Evolutionary conservation across 2,797 vertebrate species (phyloP).

Genomic region (Halcyon smyrnensis): DNA sequence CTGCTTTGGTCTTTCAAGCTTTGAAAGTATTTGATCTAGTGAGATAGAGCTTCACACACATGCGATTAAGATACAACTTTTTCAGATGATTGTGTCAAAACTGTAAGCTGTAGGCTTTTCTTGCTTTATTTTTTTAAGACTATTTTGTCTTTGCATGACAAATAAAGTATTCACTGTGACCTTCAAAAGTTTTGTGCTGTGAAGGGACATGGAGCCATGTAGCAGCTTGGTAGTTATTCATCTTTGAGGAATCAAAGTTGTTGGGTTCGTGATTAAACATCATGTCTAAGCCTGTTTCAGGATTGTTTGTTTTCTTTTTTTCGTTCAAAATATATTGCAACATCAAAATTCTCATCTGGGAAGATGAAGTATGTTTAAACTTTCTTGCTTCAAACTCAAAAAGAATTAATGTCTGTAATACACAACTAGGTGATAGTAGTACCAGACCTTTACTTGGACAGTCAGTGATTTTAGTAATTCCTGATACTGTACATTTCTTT

Average conservation of each 20-base stretch:
- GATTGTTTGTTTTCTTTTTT: neutral
- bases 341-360: neutral
- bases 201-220: neutral
- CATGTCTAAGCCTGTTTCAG: neutral
- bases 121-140: neutral
- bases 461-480: neutral
- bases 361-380: neutral
- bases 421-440: neutral
- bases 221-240: neutral
- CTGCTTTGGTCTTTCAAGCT: neutral
- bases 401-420: neutral
- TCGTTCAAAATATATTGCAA: neutral
- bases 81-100: neutral
- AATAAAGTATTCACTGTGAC: neutral
- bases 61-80: neutral
- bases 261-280: neutral
- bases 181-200: neutral
- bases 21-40: neutral
- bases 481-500: neutral
- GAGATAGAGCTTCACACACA: neutral
- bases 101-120: neutral
- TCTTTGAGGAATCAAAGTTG: neutral
- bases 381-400: neutral
- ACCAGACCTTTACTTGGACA: neutral
- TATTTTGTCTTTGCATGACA: neutral